Percentiles rank a stretch among this genome's conserved stretches.
Conservation (phyloP, 2,797 vertebrate genomes). For the Neosilurus mollespiculum region DNA sequence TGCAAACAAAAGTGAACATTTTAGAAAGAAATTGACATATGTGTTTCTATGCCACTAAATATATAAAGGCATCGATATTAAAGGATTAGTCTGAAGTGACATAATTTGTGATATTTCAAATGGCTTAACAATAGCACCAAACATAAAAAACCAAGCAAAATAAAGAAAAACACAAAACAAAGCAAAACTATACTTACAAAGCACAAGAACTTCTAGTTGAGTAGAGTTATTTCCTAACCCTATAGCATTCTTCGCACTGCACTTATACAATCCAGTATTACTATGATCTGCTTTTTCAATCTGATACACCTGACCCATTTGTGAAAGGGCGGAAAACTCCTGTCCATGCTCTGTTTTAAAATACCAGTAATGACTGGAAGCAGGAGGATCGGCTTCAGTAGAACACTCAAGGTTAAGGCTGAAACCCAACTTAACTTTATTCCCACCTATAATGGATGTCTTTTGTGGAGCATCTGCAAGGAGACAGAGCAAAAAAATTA, state of each 20-base stretch:
- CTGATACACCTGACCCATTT: fast-evolving
- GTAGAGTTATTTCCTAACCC: constrained; percentile 5
- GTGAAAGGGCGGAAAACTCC: background rate
- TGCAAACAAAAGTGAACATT: background rate
- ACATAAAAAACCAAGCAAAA: background rate
- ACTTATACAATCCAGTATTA: constrained; percentile 61
- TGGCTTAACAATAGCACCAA: background rate
- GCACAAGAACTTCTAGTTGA: constrained; percentile 37
- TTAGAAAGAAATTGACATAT: background rate
- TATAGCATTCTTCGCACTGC: constrained; percentile 55
- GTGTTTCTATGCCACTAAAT: background rate
- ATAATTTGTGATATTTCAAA: background rate
- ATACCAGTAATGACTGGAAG: constrained; percentile 49
- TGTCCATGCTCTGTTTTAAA: background rate
- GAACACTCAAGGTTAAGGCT: background rate
- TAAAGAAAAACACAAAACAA: too few species aligned
- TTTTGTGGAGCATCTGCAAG: constrained; percentile 61
- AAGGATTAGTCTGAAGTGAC: background rate
- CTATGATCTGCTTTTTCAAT: fast-evolving
- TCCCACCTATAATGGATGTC: fast-evolving
- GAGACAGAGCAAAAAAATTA: background rate
- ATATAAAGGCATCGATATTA: background rate
- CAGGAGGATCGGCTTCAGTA: constrained; percentile 49
- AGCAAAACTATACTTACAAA: constrained; percentile 65
- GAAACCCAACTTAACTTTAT: constrained; percentile 9